A percentile compares a stretch with the other conserved stretches of the same genome.
These are phyloP conservation scores for Tiphia femorata DNA, from an alignment of 2,888 invertebrate genomes.

Conservation along the genomic window DNA sequence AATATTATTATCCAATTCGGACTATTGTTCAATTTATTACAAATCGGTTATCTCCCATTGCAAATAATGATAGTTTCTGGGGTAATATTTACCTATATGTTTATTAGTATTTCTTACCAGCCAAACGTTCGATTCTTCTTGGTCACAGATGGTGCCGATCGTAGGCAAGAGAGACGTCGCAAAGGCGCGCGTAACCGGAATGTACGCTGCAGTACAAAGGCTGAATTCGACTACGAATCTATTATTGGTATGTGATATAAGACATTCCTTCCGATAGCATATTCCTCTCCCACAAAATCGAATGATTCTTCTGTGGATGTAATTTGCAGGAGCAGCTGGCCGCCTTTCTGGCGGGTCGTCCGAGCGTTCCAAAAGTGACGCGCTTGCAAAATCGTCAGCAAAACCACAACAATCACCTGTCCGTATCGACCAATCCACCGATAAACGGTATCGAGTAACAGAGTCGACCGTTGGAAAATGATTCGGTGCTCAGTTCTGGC, in stretches of 20 bases:
- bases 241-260: constrained; percentile 62
- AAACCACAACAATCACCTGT: constrained; percentile 65
- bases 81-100: too few species aligned
- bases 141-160: constrained; percentile 54
- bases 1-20: too few species aligned
- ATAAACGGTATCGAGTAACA: constrained; percentile 59
- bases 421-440: constrained; percentile 44
- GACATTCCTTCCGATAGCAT: background rate
- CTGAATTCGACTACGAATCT: constrained; percentile 55
- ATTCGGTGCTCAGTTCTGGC: constrained; percentile 13
- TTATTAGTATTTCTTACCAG: too few species aligned
- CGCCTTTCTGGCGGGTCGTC: constrained; percentile 77
- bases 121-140: too few species aligned
- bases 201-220: constrained; percentile 51
- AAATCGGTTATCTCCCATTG: too few species aligned
- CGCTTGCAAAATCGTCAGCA: constrained; percentile 69
- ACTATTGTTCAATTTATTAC: too few species aligned
- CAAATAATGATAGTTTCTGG: too few species aligned
- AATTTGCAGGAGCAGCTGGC: constrained; percentile 76
- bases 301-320: too few species aligned
- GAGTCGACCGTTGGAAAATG: constrained; percentile 13
- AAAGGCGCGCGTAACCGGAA: constrained; percentile 48
- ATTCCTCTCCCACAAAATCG: background rate
- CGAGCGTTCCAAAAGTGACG: constrained; percentile 74
- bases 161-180: constrained; percentile 47